Conservation (phyloP, 2,113 vertebrate genomes). For the Tylochromis polylepis region DNA sequence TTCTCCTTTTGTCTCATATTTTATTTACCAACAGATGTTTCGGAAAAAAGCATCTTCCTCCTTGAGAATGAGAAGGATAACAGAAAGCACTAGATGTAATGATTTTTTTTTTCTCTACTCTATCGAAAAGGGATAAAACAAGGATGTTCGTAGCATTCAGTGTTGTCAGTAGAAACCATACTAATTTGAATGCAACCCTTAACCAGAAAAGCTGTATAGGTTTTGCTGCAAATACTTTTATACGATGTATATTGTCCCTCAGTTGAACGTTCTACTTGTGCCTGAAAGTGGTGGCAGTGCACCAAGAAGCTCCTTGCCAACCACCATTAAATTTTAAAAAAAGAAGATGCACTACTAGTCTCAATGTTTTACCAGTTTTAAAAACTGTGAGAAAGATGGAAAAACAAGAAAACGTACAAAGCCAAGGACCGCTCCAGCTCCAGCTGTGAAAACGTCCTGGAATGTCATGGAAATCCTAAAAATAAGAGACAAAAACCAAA, state of each 20-base stretch:
- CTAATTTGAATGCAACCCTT: neutral
- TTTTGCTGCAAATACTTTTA: neutral
- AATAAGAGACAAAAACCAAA: too few species aligned
- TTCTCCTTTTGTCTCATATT: constrained; percentile 30
- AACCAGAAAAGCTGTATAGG: neutral
- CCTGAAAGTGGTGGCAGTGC: neutral
- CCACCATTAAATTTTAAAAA: neutral
- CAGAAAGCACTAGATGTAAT: constrained; percentile 76
- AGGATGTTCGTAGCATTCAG: constrained; percentile 16
- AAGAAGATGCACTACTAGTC: fast-evolving
- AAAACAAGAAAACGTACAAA: neutral
- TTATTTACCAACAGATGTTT: constrained; percentile 75
- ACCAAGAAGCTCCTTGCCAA: neutral
- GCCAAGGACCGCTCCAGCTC: too few species aligned
- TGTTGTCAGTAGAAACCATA: constrained; percentile 54
- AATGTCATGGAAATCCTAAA: too few species aligned
- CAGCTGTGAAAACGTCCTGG: too few species aligned
- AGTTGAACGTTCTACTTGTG: neutral
- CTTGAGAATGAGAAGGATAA: constrained; percentile 77
- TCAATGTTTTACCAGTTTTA: neutral
- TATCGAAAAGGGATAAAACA: constrained; percentile 33
- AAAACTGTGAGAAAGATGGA: neutral
- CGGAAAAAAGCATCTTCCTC: constrained; percentile 79
- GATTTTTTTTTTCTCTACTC: constrained; percentile 50
- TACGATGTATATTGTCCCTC: neutral